Base-by-base conservation (phyloP, 2,888 invertebrate genomes). In the Morpho helenor region DNA sequence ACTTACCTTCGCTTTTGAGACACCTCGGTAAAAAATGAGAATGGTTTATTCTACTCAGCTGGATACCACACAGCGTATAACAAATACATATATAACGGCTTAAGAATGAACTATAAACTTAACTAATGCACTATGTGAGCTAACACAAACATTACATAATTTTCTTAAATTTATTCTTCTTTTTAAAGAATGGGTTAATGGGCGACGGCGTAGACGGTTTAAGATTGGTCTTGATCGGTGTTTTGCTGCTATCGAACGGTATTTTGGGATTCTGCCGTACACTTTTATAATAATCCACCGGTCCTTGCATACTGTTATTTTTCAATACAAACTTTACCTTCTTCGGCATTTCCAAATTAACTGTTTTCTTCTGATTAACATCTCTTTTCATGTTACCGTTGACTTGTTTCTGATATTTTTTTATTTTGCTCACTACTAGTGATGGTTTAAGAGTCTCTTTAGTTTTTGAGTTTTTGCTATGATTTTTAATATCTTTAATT, bases 101-200 rank as follows among this genome's bases (percentile, higher is more conserved):
- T 16, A 16, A 2, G 1, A 16, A 16, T 16, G 16, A 16, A 16
- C 16, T 16, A 16, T 16, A 16, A 16, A 16, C 2, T 16, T 5
- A 31, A 31, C 3, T 31, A 31, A 31, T 31, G 31, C 1, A 31
- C 31, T 31, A 31, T 31, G 2, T 31, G 23, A 23, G 23, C 3
- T 31, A 31, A 2, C 31, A 31, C 31, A 31, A 31, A 31, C 31
- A 31, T 31, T 31, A 31, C 31, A 31, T 31, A 1, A 31, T 31
- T 31, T 31, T 57, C 31, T 59, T 64, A 23, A 56, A 9, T 53
- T 49, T 60, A 7, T 56, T 51, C 49, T 70, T 92, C 68, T 88
- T 92, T 69, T 92, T 94, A 69, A 95, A 94, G 80, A 95, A 96
- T 0, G 96, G 96, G 80, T 96, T 95, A 1, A 96, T 94, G 0